phyloP scores from a whole-genome alignment of 2,113 vertebrate species.

The Pachyramphus minor region DNA sequence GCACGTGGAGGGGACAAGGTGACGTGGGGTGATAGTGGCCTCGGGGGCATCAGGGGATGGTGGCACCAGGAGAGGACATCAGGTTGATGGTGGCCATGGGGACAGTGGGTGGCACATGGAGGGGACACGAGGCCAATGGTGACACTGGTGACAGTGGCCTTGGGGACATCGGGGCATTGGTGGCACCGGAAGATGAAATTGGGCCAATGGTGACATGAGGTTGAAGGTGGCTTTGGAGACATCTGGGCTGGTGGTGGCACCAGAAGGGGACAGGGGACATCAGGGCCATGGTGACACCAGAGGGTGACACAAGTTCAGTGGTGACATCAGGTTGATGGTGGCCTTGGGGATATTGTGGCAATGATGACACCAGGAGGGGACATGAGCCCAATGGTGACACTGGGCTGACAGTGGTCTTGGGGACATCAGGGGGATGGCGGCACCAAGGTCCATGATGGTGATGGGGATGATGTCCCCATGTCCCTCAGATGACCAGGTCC shows the following conservation, averaged over 20 bases:
- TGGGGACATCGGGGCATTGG: no score
- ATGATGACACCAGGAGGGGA: no score
- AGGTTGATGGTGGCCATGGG: no score
- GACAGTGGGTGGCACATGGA: neutral
- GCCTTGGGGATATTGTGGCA: no score
- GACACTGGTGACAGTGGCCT: neutral
- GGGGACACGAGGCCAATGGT: neutral
- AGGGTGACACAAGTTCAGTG: neutral
- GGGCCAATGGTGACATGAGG: neutral
- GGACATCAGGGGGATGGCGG: neutral
- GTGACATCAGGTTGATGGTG: neutral
- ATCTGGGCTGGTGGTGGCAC: neutral
- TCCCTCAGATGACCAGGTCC: no score
- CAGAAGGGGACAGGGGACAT: no score
- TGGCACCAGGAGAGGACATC: neutral
- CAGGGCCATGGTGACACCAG: neutral
- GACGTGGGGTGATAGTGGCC: no score
- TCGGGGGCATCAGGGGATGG: accelerated
- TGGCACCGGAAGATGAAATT: neutral
- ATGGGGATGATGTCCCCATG: neutral
- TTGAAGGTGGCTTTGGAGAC: neutral
- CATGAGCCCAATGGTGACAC: no score
- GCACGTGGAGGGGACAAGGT: neutral
- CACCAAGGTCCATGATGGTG: no score
- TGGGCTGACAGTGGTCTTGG: no score